A percentile compares a stretch with the other conserved stretches of the same genome.
Conservation (phyloP, 2,797 vertebrate species). For the Chloroceryle amazona region DNA sequence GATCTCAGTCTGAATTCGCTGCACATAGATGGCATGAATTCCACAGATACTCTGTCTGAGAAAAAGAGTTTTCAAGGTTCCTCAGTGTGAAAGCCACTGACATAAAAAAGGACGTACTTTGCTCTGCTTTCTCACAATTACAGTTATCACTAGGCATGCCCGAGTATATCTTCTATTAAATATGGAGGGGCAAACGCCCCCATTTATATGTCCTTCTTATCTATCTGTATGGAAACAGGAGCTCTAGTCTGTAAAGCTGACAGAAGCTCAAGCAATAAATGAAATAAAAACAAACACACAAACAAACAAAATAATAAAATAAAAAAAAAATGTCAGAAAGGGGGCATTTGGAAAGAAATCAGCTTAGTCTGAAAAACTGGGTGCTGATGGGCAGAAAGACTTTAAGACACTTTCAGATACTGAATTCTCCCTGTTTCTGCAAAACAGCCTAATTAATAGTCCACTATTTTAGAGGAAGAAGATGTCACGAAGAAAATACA, state of each 20-base stretch:
- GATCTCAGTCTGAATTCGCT: constrained; percentile 56
- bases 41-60: constrained; percentile 64
- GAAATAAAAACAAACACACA: not conserved
- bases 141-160: not conserved
- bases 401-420: not conserved
- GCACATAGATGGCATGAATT: constrained; percentile 65
- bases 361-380: not conserved
- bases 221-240: not conserved
- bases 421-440: not conserved
- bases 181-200: not conserved
- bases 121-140: not conserved
- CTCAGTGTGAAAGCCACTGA: not conserved
- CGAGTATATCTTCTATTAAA: not conserved
- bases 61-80: constrained; percentile 41
- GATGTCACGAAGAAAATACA: not conserved
- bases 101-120: not conserved
- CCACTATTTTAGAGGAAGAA: not conserved
- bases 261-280: not conserved
- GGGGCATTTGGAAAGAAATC: not conserved
- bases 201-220: not conserved
- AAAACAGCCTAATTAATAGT: not conserved
- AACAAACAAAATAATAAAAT: not conserved
- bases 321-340: not conserved
- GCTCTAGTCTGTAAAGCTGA: not conserved
- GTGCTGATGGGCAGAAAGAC: not conserved